phyloP scores from a whole-genome alignment of 1,140 invertebrate genomes.

The Diabrotica undecimpunctata region DNA sequence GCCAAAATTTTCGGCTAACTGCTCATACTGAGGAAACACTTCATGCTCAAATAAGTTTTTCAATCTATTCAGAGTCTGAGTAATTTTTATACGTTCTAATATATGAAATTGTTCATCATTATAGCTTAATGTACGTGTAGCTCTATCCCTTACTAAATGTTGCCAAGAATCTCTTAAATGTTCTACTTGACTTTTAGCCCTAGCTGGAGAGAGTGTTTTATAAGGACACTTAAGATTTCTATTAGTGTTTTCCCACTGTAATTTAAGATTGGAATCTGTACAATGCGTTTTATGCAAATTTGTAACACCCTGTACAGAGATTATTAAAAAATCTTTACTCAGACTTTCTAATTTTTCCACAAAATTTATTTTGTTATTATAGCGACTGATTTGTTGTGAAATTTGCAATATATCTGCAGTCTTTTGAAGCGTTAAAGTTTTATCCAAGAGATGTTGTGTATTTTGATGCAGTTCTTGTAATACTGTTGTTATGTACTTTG shows the following conservation, averaged over 20 bases:
- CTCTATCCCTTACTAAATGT: constrained; percentile 81
- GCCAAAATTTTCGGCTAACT: constrained; percentile 67
- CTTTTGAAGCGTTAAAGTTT: constrained; percentile 45
- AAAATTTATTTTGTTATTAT: constrained; percentile 23
- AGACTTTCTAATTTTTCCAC: constrained; percentile 22
- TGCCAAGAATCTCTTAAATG: constrained; percentile 87
- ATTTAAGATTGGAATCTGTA: constrained; percentile 56
- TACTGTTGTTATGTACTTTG: constrained; percentile 56
- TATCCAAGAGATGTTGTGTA: constrained; percentile 46
- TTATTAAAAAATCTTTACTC: constrained; percentile 27
- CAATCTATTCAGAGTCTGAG: constrained; percentile 66
- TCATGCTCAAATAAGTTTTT: constrained; percentile 63
- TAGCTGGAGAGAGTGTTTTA: constrained; percentile 62
- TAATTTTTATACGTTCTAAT: constrained; percentile 73
- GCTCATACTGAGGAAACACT: constrained; percentile 62
- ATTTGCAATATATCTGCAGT: constrained; percentile 37
- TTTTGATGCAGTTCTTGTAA: constrained; percentile 51
- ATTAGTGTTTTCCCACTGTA: constrained; percentile 72
- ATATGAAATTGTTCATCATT: constrained; percentile 94
- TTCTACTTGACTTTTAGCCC: constrained; percentile 71
- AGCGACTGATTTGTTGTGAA: constrained; percentile 30
- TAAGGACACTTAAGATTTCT: constrained; percentile 64
- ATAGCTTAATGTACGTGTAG: constrained; percentile 77
- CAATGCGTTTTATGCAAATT: constrained; percentile 54
- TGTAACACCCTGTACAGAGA: constrained; percentile 16